Evolutionary conservation across 2,888 invertebrate species (phyloP).

Genomic region (Lithophane semibrunnea): DNA sequence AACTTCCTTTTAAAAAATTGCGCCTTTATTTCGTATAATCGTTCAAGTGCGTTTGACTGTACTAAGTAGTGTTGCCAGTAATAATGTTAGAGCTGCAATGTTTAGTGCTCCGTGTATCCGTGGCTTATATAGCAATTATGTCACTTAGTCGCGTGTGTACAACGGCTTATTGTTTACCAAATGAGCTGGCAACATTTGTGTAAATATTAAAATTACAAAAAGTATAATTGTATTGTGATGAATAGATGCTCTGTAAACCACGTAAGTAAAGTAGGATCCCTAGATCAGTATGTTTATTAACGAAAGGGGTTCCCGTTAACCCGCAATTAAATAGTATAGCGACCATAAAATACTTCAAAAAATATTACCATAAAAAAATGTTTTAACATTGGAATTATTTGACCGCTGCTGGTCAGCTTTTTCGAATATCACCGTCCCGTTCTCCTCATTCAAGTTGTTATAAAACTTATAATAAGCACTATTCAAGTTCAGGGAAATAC

Average conservation of each 20-base stretch:
- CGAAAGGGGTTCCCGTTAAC: too few species aligned
- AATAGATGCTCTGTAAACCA: neutral
- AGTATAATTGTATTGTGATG: neutral
- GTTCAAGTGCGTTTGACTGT: neutral
- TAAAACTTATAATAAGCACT: neutral
- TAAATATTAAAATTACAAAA: neutral
- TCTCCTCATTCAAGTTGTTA: neutral
- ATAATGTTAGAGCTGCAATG: constrained; percentile 10
- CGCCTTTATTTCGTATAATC: too few species aligned
- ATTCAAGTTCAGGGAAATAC: constrained; percentile 12
- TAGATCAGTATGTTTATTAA: too few species aligned
- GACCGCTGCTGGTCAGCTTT: neutral
- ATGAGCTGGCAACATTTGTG: constrained; percentile 15
- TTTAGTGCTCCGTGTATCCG: constrained; percentile 23
- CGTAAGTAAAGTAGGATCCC: neutral
- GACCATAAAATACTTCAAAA: too few species aligned
- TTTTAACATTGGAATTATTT: neutral
- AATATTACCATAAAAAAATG: too few species aligned
- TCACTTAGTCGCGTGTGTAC: constrained; percentile 9
- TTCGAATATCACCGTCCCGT: neutral
- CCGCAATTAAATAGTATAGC: too few species aligned
- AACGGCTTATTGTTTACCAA: neutral
- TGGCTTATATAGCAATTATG: constrained; percentile 14
- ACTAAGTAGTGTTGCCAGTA: constrained; percentile 21
- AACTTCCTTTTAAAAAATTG: too few species aligned